Evolutionary conservation across 2,888 invertebrate species (phyloP).

Genomic region (Acrobasis suavella): DNA sequence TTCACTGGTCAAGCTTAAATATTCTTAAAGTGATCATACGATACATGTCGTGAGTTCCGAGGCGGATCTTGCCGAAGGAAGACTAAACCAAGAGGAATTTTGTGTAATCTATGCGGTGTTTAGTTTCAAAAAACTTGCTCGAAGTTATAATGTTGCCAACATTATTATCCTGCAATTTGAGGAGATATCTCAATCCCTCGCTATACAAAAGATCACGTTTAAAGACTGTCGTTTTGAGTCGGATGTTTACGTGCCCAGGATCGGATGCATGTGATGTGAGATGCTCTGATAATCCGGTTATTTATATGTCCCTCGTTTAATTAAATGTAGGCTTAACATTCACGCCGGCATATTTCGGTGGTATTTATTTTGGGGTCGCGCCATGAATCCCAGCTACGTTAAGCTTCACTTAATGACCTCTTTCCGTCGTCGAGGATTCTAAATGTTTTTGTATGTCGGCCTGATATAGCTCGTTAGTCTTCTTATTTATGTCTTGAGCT

Average conservation of each 20-base stretch:
- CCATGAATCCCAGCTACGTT: conserved; percentile 47
- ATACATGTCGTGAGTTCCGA: background rate
- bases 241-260: conserved; percentile 38
- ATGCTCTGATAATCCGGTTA: conserved; percentile 72
- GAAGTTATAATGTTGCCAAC: background rate
- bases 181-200: conserved; percentile 3
- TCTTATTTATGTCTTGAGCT: conserved; percentile 14
- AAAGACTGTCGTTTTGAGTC: conserved; percentile 14
- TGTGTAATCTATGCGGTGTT: conserved; percentile 1
- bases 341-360: conserved; percentile 45
- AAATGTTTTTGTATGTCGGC: conserved; percentile 16
- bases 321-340: conserved; percentile 57
- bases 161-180: conserved; percentile 13
- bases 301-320: conserved; percentile 68
- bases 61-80: background rate
- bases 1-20: background rate
- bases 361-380: conserved; percentile 59
- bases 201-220: conserved; percentile 8
- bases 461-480: conserved; percentile 16
- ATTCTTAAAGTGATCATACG: conserved; percentile 1
- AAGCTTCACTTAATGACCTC: conserved; percentile 58
- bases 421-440: conserved; percentile 39
- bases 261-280: conserved; percentile 50
- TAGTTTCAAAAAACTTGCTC: background rate
- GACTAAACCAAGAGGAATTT: background rate